Conservation (phyloP, 2,113 vertebrate genomes). For the Eidolon helvum region DNA sequence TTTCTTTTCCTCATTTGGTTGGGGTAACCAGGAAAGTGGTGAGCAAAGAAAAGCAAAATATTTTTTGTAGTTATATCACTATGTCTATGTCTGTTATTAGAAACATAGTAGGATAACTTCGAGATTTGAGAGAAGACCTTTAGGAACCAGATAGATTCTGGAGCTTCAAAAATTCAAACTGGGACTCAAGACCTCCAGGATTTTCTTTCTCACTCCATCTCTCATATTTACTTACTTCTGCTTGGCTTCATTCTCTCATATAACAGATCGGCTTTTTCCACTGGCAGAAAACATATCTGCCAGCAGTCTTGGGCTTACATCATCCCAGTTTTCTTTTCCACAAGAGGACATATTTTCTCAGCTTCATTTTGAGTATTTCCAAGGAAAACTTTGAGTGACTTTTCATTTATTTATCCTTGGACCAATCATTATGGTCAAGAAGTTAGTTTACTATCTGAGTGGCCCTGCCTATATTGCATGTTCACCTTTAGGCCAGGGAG, state of each 20-base stretch:
- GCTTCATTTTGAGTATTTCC: neutral
- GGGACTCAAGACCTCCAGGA: neutral
- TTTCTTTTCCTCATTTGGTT: neutral
- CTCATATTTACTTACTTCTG: neutral
- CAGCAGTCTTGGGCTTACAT: neutral
- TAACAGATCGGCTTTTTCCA: slow-evolving; percentile 38
- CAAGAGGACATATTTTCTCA: neutral
- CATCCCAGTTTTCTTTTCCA: slow-evolving; percentile 1
- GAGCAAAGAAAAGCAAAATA: neutral
- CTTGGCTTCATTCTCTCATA: neutral
- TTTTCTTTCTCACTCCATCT: neutral
- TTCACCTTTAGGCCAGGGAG: neutral
- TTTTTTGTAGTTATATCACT: neutral
- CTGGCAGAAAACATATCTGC: slow-evolving; percentile 24
- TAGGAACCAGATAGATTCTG: neutral
- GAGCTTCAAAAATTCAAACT: neutral
- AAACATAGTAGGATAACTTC: neutral
- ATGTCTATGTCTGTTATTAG: neutral
- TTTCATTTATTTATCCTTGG: neutral
- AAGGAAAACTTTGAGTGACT: neutral
- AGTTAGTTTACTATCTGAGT: neutral
- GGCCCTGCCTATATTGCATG: neutral
- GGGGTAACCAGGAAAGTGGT: neutral
- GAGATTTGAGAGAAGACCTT: neutral
- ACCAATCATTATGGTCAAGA: neutral